Conservation (phyloP, 2,888 invertebrate species). For the Lasioglossum calceatum region DNA sequence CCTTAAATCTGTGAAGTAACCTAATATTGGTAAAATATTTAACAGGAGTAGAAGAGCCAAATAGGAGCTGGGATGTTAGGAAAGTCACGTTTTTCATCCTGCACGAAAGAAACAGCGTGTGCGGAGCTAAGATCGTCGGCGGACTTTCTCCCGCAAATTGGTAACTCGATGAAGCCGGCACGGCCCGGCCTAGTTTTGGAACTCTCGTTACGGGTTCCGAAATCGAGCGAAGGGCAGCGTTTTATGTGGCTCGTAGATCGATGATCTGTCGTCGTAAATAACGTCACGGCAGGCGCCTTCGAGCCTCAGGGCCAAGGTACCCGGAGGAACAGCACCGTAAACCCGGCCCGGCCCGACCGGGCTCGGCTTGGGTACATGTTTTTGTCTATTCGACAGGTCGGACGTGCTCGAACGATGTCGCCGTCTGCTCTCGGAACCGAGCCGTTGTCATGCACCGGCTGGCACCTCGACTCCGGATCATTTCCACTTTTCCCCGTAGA, state of each 20-base stretch:
- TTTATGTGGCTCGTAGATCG: slow-evolving; percentile 35
- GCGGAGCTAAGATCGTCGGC: background rate
- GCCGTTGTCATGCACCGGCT: background rate
- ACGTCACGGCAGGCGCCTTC: background rate
- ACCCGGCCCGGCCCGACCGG: background rate
- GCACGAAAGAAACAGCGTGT: background rate
- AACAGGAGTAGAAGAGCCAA: background rate
- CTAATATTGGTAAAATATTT: too few relatives aligned
- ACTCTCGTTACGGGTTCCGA: slow-evolving; percentile 12
- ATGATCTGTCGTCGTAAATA: slow-evolving; percentile 23
- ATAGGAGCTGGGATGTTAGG: background rate
- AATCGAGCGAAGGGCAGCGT: slow-evolving; percentile 8
- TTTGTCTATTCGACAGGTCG: slow-evolving; percentile 20
- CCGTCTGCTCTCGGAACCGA: background rate
- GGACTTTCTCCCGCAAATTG: slow-evolving; percentile 8
- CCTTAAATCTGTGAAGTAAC: too few relatives aligned
- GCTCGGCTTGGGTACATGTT: slow-evolving; percentile 5
- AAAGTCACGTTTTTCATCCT: background rate
- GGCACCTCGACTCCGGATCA: background rate
- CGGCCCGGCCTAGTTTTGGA: background rate
- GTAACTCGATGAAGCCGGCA: background rate
- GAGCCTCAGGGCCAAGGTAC: background rate
- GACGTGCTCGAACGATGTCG: background rate
- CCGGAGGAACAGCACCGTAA: slow-evolving; percentile 9
- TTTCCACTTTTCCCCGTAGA: background rate